Conservation (phyloP, 2,113 vertebrate species). For the Petromus typicus region DNA sequence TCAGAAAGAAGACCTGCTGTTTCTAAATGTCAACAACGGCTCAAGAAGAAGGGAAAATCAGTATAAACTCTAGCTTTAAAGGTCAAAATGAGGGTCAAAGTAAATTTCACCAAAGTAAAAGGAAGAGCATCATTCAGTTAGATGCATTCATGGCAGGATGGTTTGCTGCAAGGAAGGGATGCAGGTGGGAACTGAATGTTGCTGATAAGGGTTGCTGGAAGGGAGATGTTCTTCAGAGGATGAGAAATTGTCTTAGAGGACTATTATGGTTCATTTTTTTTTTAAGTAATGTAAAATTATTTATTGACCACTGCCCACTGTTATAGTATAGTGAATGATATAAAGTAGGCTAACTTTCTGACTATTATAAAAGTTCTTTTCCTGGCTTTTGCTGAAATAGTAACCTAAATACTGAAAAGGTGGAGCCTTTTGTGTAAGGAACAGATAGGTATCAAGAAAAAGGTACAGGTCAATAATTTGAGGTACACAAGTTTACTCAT, state of each 20-base stretch:
- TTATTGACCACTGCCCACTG: background rate
- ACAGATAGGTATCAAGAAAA: background rate
- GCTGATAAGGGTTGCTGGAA: background rate
- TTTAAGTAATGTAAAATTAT: background rate
- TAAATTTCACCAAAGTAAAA: background rate
- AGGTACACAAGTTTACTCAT: background rate
- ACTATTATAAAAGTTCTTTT: background rate
- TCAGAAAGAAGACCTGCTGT: background rate
- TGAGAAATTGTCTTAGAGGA: background rate
- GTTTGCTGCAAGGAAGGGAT: background rate
- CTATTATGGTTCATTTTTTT: background rate
- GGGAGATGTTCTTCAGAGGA: background rate
- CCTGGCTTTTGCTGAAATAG: background rate
- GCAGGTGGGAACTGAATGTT: background rate
- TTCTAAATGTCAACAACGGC: background rate
- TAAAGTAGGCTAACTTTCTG: background rate
- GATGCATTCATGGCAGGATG: background rate
- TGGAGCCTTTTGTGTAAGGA: background rate
- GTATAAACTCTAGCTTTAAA: background rate
- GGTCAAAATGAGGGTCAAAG: background rate
- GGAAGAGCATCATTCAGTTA: background rate
- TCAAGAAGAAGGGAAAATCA: background rate
- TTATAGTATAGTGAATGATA: background rate
- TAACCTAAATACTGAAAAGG: background rate
- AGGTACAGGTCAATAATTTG: background rate